A percentile compares a stretch with the other conserved stretches of the same genome.
These are phyloP conservation scores for Wiebesia pumilae DNA, from an alignment of 1,140 invertebrate species.

Conservation along the genomic window DNA sequence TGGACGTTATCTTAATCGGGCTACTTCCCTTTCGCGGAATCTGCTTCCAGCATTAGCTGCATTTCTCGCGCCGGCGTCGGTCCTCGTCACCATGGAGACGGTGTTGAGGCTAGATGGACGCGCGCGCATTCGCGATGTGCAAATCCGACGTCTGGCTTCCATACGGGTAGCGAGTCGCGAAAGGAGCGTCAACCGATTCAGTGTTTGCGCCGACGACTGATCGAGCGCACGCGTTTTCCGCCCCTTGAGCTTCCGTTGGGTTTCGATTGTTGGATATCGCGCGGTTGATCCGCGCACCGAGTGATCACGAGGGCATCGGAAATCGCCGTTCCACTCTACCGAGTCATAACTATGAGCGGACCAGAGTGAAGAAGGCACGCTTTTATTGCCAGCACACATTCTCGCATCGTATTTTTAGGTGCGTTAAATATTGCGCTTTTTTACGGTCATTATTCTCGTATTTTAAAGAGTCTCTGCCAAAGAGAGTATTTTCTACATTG, in stretches of 20 bases:
- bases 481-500: no score
- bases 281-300: no score
- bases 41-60: not conserved
- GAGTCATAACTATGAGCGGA: no score
- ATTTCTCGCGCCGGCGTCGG: slow-evolving; percentile 40
- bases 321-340: no score
- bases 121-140: slow-evolving; percentile 10
- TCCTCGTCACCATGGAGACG: slow-evolving; percentile 56
- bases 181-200: slow-evolving; percentile 54
- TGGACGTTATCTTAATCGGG: not conserved
- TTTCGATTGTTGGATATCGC: no score
- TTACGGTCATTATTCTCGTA: no score
- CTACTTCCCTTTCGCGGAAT: not conserved
- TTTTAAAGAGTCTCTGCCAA: no score
- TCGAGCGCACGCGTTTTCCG: slow-evolving; percentile 58
- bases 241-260: not conserved
- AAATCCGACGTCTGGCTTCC: slow-evolving; percentile 34
- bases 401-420: no score
- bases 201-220: slow-evolving; percentile 70
- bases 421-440: no score
- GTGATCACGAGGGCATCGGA: slow-evolving; percentile 12
- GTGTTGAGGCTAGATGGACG: not conserved
- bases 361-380: no score
- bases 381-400: no score
- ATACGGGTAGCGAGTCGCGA: slow-evolving; percentile 41